phyloP scores from a whole-genome alignment of 30 jellyfish, hydroid and myxozoan genomes.

The Clytia hemisphaerica region DNA sequence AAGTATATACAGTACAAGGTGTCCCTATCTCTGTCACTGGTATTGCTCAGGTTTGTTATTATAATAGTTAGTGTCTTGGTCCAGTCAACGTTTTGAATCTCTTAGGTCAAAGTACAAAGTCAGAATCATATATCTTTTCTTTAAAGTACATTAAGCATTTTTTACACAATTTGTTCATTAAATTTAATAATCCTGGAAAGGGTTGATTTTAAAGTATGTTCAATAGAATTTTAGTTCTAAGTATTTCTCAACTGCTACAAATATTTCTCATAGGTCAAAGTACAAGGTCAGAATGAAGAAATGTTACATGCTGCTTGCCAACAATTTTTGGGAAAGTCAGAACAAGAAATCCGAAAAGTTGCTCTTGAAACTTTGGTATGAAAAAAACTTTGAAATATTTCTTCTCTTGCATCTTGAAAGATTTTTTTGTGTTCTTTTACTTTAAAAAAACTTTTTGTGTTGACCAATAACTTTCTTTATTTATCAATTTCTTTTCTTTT shows the following conservation, averaged over 20 bases:
- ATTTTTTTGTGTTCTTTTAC: neutral
- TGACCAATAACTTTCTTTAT: neutral
- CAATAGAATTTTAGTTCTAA: neutral
- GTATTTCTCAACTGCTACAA: too few relatives aligned
- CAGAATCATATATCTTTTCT: neutral
- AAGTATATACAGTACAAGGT: slow-evolving; percentile 78
- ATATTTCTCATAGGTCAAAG: slow-evolving; percentile 44
- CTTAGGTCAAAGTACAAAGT: too few relatives aligned
- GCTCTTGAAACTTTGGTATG: slow-evolving; percentile 88
- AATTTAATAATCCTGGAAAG: too few relatives aligned
- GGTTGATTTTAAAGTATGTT: neutral
- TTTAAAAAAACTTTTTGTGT: neutral
- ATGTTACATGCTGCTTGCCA: slow-evolving; percentile 89
- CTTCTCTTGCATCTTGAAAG: too few relatives aligned
- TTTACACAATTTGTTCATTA: neutral
- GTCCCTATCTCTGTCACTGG: slow-evolving; percentile 97
- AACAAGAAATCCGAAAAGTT: slow-evolving; percentile 55
- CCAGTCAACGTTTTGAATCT: too few relatives aligned
- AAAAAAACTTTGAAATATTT: too few relatives aligned
- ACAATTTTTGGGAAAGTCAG: slow-evolving; percentile 75
- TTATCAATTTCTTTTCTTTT: neutral
- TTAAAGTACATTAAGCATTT: too few relatives aligned
- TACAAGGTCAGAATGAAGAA: slow-evolving; percentile 69
- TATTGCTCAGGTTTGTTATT: slow-evolving; percentile 94
- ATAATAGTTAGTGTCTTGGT: too few relatives aligned